Evolutionary conservation across 2,797 vertebrate species (phyloP).

Genomic region (Hemitrygon akajei): DNA sequence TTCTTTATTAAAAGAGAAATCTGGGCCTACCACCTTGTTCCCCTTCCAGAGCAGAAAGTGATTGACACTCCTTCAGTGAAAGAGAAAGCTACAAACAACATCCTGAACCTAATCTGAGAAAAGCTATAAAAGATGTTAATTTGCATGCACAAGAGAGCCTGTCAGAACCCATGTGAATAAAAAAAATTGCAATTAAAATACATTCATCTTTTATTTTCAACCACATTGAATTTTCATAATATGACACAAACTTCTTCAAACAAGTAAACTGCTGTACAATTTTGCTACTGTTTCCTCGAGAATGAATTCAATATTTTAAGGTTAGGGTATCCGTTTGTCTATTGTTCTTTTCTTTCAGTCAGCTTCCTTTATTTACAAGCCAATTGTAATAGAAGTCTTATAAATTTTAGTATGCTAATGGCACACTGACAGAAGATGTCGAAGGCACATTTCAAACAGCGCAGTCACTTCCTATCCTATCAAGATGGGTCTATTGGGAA

Average conservation of each 20-base stretch:
- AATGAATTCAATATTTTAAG: neutral
- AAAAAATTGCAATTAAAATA: slow-evolving; percentile 20
- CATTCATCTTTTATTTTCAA: neutral
- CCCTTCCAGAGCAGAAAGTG: neutral
- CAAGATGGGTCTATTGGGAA: slow-evolving; percentile 20
- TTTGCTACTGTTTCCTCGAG: neutral
- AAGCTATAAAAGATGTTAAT: neutral
- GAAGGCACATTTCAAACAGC: slow-evolving; percentile 29
- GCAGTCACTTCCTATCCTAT: slow-evolving; percentile 17
- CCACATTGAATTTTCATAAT: neutral
- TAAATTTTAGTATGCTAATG: slow-evolving; percentile 31
- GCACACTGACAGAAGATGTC: neutral
- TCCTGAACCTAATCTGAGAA: slow-evolving; percentile 17
- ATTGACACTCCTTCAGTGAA: slow-evolving; percentile 14
- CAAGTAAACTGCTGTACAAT: neutral
- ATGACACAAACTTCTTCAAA: neutral
- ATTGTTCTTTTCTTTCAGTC: neutral
- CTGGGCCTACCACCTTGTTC: neutral
- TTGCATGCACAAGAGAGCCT: neutral
- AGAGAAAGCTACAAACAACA: slow-evolving; percentile 8
- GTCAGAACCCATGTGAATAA: neutral
- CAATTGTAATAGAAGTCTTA: neutral
- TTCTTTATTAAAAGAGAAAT: slow-evolving; percentile 22
- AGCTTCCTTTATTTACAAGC: slow-evolving; percentile 15
- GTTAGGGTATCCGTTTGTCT: neutral